Conservation (phyloP, 2,113 vertebrate genomes). For the Oreochromis tanganicae region DNA sequence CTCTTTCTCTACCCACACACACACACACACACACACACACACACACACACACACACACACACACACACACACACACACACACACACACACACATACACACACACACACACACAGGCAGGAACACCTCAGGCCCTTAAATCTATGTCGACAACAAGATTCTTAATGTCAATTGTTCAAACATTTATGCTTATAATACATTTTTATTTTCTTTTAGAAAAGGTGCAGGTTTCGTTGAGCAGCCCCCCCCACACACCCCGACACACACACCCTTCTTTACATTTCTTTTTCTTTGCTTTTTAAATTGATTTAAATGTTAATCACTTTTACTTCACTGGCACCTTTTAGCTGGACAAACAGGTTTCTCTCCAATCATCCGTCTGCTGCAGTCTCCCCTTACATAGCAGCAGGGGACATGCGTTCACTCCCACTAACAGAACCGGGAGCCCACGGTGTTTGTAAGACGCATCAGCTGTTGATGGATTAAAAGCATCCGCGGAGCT, state of each 20-base stretch:
- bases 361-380: fast-evolving
- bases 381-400: not conserved
- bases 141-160: not conserved
- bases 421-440: not conserved
- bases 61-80: no score
- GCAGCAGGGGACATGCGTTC: slow-evolving; percentile 25
- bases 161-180: not conserved
- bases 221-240: fast-evolving
- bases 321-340: not conserved
- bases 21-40: no score
- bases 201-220: not conserved
- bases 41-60: no score
- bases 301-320: not conserved
- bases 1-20: no score
- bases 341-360: not conserved
- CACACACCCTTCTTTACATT: fast-evolving
- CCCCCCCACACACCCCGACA: fast-evolving
- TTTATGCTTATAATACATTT: not conserved
- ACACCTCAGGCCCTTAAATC: no score
- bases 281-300: not conserved
- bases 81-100: not conserved
- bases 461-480: not conserved
- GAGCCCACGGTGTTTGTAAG: not conserved
- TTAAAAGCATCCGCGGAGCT: not conserved
- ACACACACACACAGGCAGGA: not conserved